Base-by-base conservation (phyloP, 1,140 invertebrate species). In the Calephelis nemesis region DNA sequence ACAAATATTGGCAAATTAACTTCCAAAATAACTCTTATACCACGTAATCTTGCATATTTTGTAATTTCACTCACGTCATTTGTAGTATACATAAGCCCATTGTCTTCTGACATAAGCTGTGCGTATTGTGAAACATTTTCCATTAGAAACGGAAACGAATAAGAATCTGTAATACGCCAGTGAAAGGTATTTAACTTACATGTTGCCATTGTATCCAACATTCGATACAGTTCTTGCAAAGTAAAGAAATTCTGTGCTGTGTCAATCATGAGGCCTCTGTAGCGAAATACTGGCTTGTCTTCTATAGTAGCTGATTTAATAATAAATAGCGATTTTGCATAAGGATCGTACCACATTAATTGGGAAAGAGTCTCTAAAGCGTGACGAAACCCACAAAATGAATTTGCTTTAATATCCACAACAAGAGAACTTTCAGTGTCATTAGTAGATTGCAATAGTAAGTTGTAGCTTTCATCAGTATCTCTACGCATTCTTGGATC, bases 111-210 rank as follows among this genome's bases (percentile, higher is more conserved):
- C 13, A 96, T 96, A 74, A 94, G 94, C 66, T 93, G 92, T 1
- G 94, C 90, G 82, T 97, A 88, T 73, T 95, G 90, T 0, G 96
- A 96, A 49, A 95, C 93, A 73, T 93, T 91, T 7, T 93, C 92
- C 1, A 95, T 93, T 47, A 94, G 85, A 70, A 96, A 93, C 0
- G 96, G 96, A 88, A 97, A 97, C 74, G 95, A 96, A 77, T 97
- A 96, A 0, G 94, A 94, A 81, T 97, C 96, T 0, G 95, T 96
- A 0, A 95, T 93, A 77, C 97, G 96, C 96, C 96, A 97, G 83
- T 97, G 96, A 66, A 97, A 94, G 10, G 96, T 95, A 87, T 97
- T 97, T 45, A 97, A 91, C 88, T 97, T 97, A 63, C 93, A 93
- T 47, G 95, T 93, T 1, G 95, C 94, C 94, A 97, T 96, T 4